Evolutionary conservation across 1,140 invertebrate genomes (phyloP), one percentile per base, ranked within the genome.

Genomic region (Trichonephila clavata): DNA sequence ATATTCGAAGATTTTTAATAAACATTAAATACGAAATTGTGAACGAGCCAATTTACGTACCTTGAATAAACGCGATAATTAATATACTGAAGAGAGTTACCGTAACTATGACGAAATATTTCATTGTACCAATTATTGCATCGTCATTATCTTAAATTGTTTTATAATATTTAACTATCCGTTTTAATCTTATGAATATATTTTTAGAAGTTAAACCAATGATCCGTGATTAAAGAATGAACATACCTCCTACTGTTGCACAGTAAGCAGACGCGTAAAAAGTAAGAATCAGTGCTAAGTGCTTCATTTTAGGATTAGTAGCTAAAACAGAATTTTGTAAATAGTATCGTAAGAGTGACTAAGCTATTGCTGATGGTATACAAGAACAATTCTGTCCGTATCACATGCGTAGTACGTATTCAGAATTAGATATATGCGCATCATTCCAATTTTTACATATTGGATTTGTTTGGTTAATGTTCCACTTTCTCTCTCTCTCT

Each of bases 241-340:
- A 89, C 87, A 71, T 89, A 89, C 87, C 87, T 57, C 87, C 63
- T 50, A 89, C 87, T 24, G 21, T 89, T 24, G 87, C 87, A 77
- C 87, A 8, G 24, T 27, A 89, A 32, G 43, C 61, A 68, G 87
- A 50, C 21, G 68, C 14, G n/a, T 24, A 3, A 89, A 71, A n/a
- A 50, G 59, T 39, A 50, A 89, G 16, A 59, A 61, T n/a, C 16
- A 89, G 5, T 77, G 60, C 16, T 16, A 89, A 89, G 32, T 20
- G 57, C 18, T 89, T 68, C 87, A 89, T 89, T 71, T 68, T 71
- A 16, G 1, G 18, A 59, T 24, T 24, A 84, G 8, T 18, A 13
- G 13, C 18, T 57, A 43, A 24, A 59, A 27, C 50, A 4, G 13
- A 84, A 57, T 84, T 21, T 60, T 84, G 27, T 18, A 20, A 39